Evolutionary conservation across 2,113 vertebrate genomes (phyloP), one percentile per base, ranked within the genome.

Genomic region (Chaenogobius annularis): DNA sequence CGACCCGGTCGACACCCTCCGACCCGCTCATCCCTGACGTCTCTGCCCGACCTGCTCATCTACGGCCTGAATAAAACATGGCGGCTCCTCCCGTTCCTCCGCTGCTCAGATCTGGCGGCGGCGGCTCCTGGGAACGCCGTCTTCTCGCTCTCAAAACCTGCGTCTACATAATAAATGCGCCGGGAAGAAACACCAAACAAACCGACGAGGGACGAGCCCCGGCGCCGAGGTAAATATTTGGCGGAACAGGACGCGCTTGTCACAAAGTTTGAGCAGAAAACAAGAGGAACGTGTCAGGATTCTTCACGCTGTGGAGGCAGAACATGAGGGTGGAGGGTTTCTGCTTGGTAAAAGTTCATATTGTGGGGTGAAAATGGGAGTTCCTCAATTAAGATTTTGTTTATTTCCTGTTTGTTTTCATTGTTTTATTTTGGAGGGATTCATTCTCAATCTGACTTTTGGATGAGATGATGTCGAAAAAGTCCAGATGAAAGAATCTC

Each of bases 131-230:
- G 55, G 55, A 23, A 13, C 50, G 19, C 19, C n/a, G 50, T 20
- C 7, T 54, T 54, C 50, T 54, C 19, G 7, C 37, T 4, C 54
- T 55, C 54, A 55, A 55, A 31, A 55, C 54, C 20, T 6, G 22
- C 55, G 10, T 58, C 55, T 23, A 58, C 55, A 58, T 58, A 14
- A 58, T 58, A 58, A 58, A 58, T 58, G 22, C 55, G 20, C 20
- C 55, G n/a, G 20, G 20, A 56, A 19, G 20, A 13, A 12, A 7
- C 22, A 14, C 55, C 55, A 58, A 58, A 58, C 55, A 58, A 12
- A 26, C 5, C 11, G 10, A 55, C n/a, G 10, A 58, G 55, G 26
- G 26, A 31, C 26, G 26, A 31, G 26, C 26, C 9, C 20, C 55
- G 1, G 54, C n/a, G 10, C 20, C 8, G 20, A 58, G 55, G 22